A percentile compares a stretch with the other conserved stretches of the same genome.
Conservation (phyloP, 2,888 invertebrate genomes). For the Pseudococcus viburni region DNA sequence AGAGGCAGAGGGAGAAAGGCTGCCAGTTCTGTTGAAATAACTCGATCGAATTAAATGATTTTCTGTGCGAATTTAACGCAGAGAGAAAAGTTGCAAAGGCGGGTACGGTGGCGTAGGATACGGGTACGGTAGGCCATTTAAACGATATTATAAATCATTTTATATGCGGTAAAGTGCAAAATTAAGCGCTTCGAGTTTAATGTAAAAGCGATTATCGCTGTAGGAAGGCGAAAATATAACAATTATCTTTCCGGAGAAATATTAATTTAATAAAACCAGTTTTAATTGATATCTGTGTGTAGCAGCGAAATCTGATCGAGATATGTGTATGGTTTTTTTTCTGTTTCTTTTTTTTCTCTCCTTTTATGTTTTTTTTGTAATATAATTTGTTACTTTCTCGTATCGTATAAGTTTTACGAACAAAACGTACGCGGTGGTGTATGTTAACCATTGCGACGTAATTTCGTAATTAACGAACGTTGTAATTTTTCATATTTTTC, state of each 20-base stretch:
- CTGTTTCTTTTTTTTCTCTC: neutral
- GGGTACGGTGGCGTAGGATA: neutral
- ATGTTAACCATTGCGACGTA: constrained; percentile 10
- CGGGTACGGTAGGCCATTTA: constrained; percentile 17
- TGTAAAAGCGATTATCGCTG: constrained; percentile 39
- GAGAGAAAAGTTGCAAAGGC: constrained; percentile 46
- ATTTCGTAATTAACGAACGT: constrained; percentile 41
- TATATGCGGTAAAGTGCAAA: constrained; percentile 38
- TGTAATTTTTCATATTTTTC: constrained; percentile 32
- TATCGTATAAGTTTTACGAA: neutral
- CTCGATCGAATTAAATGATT: constrained; percentile 44
- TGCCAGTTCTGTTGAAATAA: constrained; percentile 1
- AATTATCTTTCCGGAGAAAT: constrained; percentile 44
- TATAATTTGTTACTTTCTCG: constrained; percentile 43
- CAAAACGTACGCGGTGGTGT: neutral
- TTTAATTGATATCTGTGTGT: constrained; percentile 37
- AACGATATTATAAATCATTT: constrained; percentile 33
- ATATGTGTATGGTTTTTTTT: neutral
- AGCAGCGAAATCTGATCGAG: neutral
- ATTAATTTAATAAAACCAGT: constrained; percentile 44
- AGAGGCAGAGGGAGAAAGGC: neutral
- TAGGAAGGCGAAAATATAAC: constrained; percentile 42
- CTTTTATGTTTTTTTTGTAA: neutral
- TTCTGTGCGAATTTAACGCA: constrained; percentile 28
- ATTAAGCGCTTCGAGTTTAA: constrained; percentile 47